These are phyloP conservation scores for Dendrolimus pini DNA, from an alignment of 2,888 invertebrate genomes.

Conservation along the genomic window DNA sequence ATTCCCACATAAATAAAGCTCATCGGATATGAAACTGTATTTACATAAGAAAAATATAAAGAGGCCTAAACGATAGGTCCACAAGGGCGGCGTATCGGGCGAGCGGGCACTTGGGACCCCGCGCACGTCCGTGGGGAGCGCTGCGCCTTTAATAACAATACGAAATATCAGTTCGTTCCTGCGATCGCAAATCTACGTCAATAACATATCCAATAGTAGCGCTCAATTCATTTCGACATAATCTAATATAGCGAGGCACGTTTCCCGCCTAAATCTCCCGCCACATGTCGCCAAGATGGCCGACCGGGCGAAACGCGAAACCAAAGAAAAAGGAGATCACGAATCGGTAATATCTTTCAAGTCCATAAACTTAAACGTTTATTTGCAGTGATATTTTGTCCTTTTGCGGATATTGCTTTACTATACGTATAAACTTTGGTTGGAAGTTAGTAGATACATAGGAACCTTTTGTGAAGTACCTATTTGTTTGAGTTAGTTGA, in stretches of 20 bases:
- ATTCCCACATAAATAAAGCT: constrained; percentile 78
- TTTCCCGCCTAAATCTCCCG: constrained; percentile 74
- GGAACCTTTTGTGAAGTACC: too few species aligned
- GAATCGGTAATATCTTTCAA: constrained; percentile 76
- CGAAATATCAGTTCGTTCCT: constrained; percentile 77
- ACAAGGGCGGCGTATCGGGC: constrained; percentile 62
- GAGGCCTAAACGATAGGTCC: constrained; percentile 74
- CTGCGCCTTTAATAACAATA: constrained; percentile 73
- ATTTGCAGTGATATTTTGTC: constrained; percentile 76
- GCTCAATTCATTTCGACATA: constrained; percentile 76
- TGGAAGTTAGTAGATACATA: background rate
- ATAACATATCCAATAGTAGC: constrained; percentile 77
- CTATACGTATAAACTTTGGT: constrained; percentile 21
- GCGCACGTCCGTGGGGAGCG: constrained; percentile 60
- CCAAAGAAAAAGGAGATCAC: constrained; percentile 76
- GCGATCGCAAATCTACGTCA: constrained; percentile 76
- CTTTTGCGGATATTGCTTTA: constrained; percentile 72
- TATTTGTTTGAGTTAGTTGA: too few species aligned
- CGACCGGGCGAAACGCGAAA: constrained; percentile 65
- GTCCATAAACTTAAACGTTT: constrained; percentile 77
- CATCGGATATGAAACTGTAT: constrained; percentile 75
- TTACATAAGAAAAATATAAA: constrained; percentile 77
- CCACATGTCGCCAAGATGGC: constrained; percentile 77
- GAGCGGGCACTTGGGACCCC: constrained; percentile 46
- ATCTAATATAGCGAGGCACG: constrained; percentile 74